Percentiles rank a stretch among this genome's conserved stretches.
phyloP scores from a whole-genome alignment of 2,797 vertebrate genomes.

The Prionace glauca region DNA sequence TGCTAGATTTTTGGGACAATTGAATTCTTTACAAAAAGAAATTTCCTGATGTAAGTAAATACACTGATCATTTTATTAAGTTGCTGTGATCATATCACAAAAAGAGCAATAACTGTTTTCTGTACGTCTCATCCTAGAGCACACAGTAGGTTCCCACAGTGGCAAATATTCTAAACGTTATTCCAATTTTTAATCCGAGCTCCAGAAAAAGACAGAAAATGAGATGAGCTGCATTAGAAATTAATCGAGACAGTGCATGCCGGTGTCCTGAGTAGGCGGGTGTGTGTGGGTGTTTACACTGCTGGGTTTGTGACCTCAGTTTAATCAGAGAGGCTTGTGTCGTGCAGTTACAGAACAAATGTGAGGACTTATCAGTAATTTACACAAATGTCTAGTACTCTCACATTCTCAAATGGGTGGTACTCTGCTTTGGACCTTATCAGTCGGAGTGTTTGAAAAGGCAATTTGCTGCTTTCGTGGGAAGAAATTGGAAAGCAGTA shows the following conservation, averaged over 20 bases:
- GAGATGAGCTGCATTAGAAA: neutral
- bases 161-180: neutral
- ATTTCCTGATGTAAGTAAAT: neutral
- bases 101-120: neutral
- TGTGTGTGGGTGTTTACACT: neutral
- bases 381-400: constrained; percentile 14
- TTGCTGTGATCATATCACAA: neutral
- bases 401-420: neutral
- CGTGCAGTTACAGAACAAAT: neutral
- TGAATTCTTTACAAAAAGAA: neutral
- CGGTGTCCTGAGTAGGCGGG: neutral
- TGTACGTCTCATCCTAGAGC: neutral
- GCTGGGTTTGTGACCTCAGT: neutral
- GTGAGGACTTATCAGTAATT: neutral
- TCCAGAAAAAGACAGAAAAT: neutral
- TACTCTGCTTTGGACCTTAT: neutral
- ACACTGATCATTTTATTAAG: neutral
- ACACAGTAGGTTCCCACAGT: too few relatives aligned
- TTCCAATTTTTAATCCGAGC: neutral
- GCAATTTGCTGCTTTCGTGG: neutral
- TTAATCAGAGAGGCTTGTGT: neutral
- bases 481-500: neutral
- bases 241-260: neutral
- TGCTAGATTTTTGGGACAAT: neutral
- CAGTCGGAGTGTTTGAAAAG: neutral